Evolutionary conservation across 2,113 vertebrate species (phyloP).

Genomic region (Anser cygnoides): DNA sequence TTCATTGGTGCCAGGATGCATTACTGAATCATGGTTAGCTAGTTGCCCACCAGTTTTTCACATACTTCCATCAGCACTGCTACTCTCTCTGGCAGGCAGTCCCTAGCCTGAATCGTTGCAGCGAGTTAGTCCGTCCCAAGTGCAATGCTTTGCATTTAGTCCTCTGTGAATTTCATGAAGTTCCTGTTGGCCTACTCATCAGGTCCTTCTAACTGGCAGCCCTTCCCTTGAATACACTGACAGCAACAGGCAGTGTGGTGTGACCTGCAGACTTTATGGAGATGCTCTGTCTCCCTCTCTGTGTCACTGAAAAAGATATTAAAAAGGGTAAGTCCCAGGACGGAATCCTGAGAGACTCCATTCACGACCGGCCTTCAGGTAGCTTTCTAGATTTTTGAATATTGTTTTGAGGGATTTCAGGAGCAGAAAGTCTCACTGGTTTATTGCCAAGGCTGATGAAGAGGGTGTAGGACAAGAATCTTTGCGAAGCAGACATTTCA

Average conservation of each 20-base stretch:
- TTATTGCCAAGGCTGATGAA: neutral
- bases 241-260: neutral
- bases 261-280: neutral
- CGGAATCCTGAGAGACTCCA: rapidly evolving
- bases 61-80: neutral
- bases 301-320: neutral
- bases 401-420: neutral
- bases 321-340: neutral
- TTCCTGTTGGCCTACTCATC: neutral
- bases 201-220: neutral
- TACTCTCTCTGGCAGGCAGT: neutral
- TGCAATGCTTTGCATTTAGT: neutral
- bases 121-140: neutral
- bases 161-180: neutral
- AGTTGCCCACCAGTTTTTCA: neutral
- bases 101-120: rapidly evolving
- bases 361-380: neutral
- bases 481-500: neutral
- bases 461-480: neutral
- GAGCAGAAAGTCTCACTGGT: neutral
- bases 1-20: neutral
- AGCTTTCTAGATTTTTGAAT: neutral
- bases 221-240: neutral
- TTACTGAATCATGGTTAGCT: neutral
- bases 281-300: neutral